Conservation (phyloP, 2,888 invertebrate genomes). For the Trichogramma dendrolimi region DNA sequence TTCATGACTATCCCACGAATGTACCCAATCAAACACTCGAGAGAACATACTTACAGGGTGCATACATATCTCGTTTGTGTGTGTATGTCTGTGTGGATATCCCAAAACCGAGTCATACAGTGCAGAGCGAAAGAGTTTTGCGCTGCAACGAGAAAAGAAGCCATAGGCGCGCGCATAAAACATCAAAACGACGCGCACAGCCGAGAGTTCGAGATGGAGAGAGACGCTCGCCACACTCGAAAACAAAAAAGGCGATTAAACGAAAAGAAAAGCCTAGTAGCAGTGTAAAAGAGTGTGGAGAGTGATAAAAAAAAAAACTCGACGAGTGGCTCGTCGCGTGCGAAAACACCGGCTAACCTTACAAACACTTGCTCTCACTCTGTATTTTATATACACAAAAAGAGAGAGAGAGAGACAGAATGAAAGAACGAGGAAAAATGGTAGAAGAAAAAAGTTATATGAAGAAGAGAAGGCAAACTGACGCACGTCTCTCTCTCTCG, state of each 20-base stretch:
- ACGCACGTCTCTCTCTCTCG: background rate
- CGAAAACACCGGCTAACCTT: background rate
- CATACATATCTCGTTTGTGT: too few species aligned
- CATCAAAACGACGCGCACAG: slow-evolving; percentile 11
- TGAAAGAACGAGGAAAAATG: background rate
- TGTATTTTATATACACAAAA: background rate
- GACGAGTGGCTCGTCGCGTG: background rate
- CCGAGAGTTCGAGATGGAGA: background rate
- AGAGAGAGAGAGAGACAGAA: background rate
- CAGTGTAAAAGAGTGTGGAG: slow-evolving; percentile 6
- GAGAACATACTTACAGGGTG: too few species aligned
- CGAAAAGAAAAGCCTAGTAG: slow-evolving; percentile 8
- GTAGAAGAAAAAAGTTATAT: background rate
- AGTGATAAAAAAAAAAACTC: background rate
- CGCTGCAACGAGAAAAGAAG: too few species aligned
- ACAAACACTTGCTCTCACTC: background rate
- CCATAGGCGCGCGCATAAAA: slow-evolving; percentile 9
- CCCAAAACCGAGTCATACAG: too few species aligned
- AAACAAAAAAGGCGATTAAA: slow-evolving; percentile 10
- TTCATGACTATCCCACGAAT: too few species aligned
- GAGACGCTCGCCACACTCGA: slow-evolving; percentile 14
- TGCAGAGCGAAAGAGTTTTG: too few species aligned
- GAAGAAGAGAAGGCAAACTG: too few species aligned
- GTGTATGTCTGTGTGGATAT: too few species aligned
- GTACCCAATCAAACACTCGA: too few species aligned